A percentile compares a stretch with the other conserved stretches of the same genome.
Conservation (phyloP, 2,888 invertebrate genomes). For the Hyppa rectilinea region DNA sequence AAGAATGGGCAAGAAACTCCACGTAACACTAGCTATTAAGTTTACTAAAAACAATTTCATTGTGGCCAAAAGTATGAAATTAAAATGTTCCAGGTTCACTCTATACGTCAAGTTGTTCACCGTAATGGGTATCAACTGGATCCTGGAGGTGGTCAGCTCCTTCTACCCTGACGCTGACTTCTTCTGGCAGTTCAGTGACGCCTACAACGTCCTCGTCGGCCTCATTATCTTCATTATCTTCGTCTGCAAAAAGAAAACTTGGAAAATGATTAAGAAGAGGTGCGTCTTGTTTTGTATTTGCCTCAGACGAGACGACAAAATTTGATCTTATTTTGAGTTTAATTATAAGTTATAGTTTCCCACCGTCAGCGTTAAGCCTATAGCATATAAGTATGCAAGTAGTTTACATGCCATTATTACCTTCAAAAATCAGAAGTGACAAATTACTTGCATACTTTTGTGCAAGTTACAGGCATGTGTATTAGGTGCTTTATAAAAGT, state of each 20-base stretch:
- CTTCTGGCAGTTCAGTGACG: constrained; percentile 92
- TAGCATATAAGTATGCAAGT: not conserved
- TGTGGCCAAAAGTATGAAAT: constrained; percentile 52
- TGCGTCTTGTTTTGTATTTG: constrained; percentile 72
- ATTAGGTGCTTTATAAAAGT: not conserved
- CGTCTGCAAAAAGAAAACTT: constrained; percentile 93
- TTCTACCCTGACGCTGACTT: constrained; percentile 84
- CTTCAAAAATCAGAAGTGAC: not conserved
- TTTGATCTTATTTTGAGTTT: constrained; percentile 3
- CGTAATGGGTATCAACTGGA: constrained; percentile 95
- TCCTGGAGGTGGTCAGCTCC: constrained; percentile 93
- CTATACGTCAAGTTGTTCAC: constrained; percentile 93
- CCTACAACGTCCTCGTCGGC: constrained; percentile 93
- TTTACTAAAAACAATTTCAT: constrained; percentile 41
- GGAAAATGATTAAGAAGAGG: constrained; percentile 91
- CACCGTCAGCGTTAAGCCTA: not conserved
- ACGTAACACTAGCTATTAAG: constrained; percentile 11
- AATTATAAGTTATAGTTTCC: not conserved
- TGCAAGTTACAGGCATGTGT: constrained; percentile 3
- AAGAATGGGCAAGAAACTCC: no score
- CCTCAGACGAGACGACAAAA: not conserved
- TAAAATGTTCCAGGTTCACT: constrained; percentile 89
- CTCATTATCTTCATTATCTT: constrained; percentile 93
- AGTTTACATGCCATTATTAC: not conserved
- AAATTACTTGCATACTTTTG: no score